A percentile compares a stretch with the other conserved stretches of the same genome.
Evolutionary conservation across 2,888 invertebrate species (phyloP).

Genomic region (Poecilobothrus nobilitatus): DNA sequence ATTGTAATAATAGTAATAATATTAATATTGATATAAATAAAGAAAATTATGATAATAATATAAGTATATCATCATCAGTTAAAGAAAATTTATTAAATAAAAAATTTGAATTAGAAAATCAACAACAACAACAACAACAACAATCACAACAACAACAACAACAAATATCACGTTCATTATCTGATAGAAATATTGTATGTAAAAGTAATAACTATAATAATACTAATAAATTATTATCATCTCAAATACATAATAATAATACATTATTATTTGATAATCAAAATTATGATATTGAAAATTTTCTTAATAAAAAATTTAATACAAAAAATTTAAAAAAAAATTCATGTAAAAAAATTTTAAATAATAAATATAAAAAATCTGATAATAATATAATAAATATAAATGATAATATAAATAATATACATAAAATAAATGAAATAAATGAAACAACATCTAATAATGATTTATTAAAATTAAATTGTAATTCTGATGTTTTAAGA

Average conservation of each 20-base stretch:
- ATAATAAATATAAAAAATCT: neutral
- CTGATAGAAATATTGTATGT: neutral
- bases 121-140: neutral
- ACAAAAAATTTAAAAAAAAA: neutral
- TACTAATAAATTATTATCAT: neutral
- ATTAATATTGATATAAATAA: neutral
- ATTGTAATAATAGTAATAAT: neutral
- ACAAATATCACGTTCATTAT: constrained; percentile 4
- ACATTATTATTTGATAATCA: too few relatives aligned
- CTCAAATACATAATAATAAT: neutral
- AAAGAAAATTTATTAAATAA: neutral
- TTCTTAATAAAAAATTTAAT: too few relatives aligned
- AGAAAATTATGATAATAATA: neutral
- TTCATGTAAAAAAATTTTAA: neutral
- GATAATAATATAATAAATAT: neutral
- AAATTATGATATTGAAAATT: neutral
- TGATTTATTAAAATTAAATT: neutral
- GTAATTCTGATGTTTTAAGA: neutral
- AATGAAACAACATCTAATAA: too few relatives aligned
- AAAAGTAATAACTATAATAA: neutral
- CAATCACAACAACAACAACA: neutral
- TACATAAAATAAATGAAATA: neutral
- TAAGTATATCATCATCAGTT: neutral
- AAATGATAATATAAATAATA: neutral
- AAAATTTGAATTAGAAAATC: neutral